Evolutionary conservation across 2,888 invertebrate species (phyloP), one percentile per base, ranked within the genome.

Genomic region (Apodemia zela): DNA sequence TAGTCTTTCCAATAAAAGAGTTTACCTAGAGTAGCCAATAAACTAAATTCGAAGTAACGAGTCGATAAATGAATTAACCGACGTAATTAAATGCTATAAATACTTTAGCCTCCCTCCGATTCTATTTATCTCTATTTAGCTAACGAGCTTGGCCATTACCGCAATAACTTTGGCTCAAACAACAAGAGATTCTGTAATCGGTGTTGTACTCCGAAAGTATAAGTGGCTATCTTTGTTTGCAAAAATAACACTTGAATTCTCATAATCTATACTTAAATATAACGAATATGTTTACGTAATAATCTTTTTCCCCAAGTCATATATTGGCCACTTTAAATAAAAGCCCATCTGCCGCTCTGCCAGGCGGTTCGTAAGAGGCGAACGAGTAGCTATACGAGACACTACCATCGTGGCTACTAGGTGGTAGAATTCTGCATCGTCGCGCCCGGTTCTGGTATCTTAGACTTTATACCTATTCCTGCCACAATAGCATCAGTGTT

Each of bases 81-180:
- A 54, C 54, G 54, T 25, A 54, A 54, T 54, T 54, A 54, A 51
- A 51, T 11, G 51, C 51, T 51, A 51, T 25, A 51, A 51, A 51
- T 54, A 54, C 54, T 54, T 54, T 54, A 25, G 25, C 25, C 25
- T 51, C 13, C 54, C 54, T 25, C 25, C 13, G 54, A 54, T 54
- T 54, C 29, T 54, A 54, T 54, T 54, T 54, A 54, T 54, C 54
- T 54, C 54, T 54, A 54, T 54, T 54, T 54, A 54, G 25, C 54
- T 54, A 54, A 54, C 54, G 54, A 54, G 54, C 54, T 54, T 7
- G 25, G 13, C 54, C 54, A 54, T 54, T 54, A 54, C 54, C 54
- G 54, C 54, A 25, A 57, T 57, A 57, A 29, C 54, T 57, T 25
- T 15, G 6, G 15, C 54, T 54, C 25, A 25, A 29, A 57, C 54